These are phyloP conservation scores for Metridium senile DNA, from an alignment of 92 coral and sea anemone genomes.

Conservation along the genomic window DNA sequence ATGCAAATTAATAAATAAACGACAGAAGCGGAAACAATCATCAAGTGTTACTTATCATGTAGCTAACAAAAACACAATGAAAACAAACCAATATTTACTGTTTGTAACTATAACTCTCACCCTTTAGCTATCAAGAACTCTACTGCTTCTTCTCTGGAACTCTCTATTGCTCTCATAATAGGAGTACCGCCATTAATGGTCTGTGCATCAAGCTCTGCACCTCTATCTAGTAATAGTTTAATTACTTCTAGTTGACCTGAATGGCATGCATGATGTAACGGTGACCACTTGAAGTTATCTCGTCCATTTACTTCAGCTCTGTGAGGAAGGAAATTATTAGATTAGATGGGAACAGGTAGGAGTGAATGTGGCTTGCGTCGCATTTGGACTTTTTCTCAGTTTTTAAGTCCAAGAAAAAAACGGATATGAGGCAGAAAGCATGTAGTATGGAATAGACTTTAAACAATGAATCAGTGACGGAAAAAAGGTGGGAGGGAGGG, in stretches of 20 bases:
- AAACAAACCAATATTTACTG: not conserved
- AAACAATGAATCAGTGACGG: not conserved
- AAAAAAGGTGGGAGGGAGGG: not conserved
- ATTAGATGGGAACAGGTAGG: too few species aligned
- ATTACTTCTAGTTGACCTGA: slow-evolving; percentile 91
- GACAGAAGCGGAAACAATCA: too few species aligned
- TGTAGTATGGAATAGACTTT: not conserved
- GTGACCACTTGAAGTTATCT: slow-evolving; percentile 93
- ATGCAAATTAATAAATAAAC: too few species aligned
- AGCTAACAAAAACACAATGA: too few species aligned
- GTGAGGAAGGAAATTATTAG: not conserved
- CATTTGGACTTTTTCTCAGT: too few species aligned
- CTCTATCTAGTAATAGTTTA: slow-evolving; percentile 73
- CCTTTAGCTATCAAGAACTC: slow-evolving; percentile 87
- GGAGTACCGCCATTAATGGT: slow-evolving; percentile 98
- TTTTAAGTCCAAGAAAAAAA: not conserved
- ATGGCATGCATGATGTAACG: slow-evolving; percentile 96
- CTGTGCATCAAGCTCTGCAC: slow-evolving; percentile 92
- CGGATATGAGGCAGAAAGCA: not conserved
- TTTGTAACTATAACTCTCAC: slow-evolving; percentile 41
- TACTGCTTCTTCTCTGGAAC: slow-evolving; percentile 89
- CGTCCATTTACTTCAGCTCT: slow-evolving; percentile 90
- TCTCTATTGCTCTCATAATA: slow-evolving; percentile 95
- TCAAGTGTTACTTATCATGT: too few species aligned
- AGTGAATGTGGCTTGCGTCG: too few species aligned